phyloP scores from a whole-genome alignment of 2,113 vertebrate genomes.

The Petroica traversi region DNA sequence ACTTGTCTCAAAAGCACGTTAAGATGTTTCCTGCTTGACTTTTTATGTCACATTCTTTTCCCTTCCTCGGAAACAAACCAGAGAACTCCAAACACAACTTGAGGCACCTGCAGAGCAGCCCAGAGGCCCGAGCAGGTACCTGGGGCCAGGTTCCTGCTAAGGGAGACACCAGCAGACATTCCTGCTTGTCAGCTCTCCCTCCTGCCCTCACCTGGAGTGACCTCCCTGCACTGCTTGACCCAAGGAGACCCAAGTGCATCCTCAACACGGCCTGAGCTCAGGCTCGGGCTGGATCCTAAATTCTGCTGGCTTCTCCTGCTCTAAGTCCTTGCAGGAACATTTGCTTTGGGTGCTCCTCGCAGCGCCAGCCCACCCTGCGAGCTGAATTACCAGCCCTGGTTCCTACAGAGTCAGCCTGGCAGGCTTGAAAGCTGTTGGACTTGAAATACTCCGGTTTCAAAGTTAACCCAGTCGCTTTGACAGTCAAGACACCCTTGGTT shows the following conservation, averaged over 20 bases:
- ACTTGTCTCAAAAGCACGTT: neutral
- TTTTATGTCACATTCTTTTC: neutral
- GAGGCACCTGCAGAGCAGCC: neutral
- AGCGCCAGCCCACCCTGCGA: neutral
- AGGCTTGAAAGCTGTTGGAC: neutral
- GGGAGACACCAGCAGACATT: neutral
- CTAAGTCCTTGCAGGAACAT: neutral
- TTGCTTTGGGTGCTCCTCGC: neutral
- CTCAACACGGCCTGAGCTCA: fast-evolving
- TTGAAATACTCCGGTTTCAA: conserved; percentile 11
- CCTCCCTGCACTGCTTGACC: neutral
- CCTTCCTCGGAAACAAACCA: neutral
- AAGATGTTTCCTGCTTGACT: neutral
- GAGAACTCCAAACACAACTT: neutral
- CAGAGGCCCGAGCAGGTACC: neutral
- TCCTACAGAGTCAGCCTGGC: neutral
- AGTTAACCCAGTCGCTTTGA: neutral
- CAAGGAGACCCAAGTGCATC: neutral
- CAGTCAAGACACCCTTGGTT: neutral
- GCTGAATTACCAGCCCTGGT: neutral
- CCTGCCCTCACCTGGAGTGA: conserved; percentile 65
- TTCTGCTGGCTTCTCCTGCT: neutral
- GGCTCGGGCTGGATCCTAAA: neutral
- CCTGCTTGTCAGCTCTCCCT: neutral
- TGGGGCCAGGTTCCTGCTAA: neutral